A percentile compares a stretch with the other conserved stretches of the same genome.
These are phyloP conservation scores for Villa cingulata DNA, from an alignment of 2,888 invertebrate genomes.

Conservation along the genomic window DNA sequence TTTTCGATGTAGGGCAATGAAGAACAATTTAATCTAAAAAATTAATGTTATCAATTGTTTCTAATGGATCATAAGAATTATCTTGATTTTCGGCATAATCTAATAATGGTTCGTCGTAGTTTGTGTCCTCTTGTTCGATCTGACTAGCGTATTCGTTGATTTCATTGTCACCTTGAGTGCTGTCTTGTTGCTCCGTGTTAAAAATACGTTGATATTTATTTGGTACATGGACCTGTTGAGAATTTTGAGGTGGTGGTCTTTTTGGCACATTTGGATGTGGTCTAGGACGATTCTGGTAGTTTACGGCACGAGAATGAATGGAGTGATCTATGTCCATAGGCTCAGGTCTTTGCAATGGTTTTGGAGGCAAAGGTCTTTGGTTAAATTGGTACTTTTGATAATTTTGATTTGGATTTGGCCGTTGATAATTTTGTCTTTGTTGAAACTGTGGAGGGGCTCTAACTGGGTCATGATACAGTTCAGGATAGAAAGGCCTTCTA, in stretches of 20 bases:
- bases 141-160: no score
- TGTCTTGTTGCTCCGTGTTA: not conserved
- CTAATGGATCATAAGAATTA: not conserved
- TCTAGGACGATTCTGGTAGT: constrained; percentile 9
- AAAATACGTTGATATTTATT: no score
- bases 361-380: constrained; percentile 3
- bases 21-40: constrained; percentile 16
- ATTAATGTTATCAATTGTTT: constrained; percentile 7
- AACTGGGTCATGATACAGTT: not conserved
- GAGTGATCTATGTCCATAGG: constrained; percentile 12
- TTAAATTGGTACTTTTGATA: not conserved
- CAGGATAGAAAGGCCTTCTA: not conserved
- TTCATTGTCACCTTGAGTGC: not conserved
- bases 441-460: not conserved
- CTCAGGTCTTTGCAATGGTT: constrained; percentile 10
- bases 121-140: not conserved
- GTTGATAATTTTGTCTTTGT: not conserved
- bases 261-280: not conserved
- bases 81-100: not conserved
- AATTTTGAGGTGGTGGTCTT: not conserved
- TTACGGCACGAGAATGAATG: constrained; percentile 7
- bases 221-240: not conserved
- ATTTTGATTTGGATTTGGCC: not conserved
- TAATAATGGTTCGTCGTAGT: not conserved
- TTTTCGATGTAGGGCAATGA: constrained; percentile 14